A percentile compares a stretch with the other conserved stretches of the same genome.
These are phyloP conservation scores for Aphidius gifuensis DNA, from an alignment of 1,140 invertebrate genomes.

Conservation along the genomic window DNA sequence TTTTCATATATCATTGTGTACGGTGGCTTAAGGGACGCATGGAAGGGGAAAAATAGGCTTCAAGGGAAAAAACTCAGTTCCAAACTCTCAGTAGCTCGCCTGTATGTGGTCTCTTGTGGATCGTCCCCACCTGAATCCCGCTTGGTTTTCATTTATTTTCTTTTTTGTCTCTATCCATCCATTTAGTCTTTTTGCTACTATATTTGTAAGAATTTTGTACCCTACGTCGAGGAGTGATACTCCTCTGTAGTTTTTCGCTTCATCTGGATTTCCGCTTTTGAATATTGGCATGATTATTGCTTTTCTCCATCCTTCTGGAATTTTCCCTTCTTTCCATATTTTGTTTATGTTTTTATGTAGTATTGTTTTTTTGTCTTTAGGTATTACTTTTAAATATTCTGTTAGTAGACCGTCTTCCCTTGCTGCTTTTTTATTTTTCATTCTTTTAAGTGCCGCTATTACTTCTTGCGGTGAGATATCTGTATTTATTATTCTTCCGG, in stretches of 20 bases:
- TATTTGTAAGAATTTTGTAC: not conserved
- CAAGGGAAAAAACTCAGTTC: too few relatives aligned
- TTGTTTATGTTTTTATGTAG: not conserved
- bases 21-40: too few relatives aligned
- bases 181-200: not conserved
- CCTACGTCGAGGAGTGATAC: not conserved
- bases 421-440: too few relatives aligned
- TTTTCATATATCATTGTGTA: too few relatives aligned
- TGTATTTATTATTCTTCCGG: too few relatives aligned
- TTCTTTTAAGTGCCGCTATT: too few relatives aligned
- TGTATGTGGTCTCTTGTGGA: constrained; percentile 20
- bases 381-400: not conserved
- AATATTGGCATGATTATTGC: not conserved
- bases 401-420: too few relatives aligned
- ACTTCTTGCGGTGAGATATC: too few relatives aligned
- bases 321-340: not conserved
- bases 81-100: too few relatives aligned
- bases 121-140: constrained; percentile 14
- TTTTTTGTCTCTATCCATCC: not conserved
- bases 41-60: too few relatives aligned
- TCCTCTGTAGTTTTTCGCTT: not conserved
- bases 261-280: not conserved
- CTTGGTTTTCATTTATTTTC: constrained; percentile 14
- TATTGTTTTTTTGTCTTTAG: not conserved
- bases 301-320: not conserved